Evolutionary conservation across 64 coral and sea anemone species (phyloP).

Genomic region (Anthopleura sola): DNA sequence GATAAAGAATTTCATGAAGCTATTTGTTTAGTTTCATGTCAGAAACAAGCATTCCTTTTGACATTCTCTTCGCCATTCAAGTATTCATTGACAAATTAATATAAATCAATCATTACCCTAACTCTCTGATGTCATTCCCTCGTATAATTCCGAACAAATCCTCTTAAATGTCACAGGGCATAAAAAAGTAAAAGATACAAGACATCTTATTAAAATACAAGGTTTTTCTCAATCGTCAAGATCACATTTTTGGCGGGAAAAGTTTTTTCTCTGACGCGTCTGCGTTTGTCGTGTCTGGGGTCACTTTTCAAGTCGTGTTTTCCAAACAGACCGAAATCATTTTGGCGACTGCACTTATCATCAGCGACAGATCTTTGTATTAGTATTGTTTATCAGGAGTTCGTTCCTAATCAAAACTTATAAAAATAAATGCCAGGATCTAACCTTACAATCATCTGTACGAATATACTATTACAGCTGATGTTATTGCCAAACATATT

Average conservation of each 20-base stretch:
- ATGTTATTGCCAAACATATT: conserved; percentile 16
- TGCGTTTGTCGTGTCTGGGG: background rate
- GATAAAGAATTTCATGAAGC: no score
- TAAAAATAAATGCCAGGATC: background rate
- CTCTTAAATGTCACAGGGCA: background rate
- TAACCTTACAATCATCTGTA: background rate
- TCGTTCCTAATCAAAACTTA: background rate
- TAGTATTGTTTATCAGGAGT: background rate
- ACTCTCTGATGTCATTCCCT: background rate
- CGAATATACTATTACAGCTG: background rate
- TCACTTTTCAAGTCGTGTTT: background rate
- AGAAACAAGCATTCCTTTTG: no score
- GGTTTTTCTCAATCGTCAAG: background rate
- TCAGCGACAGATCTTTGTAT: background rate
- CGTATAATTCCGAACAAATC: background rate
- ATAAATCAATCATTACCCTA: background rate
- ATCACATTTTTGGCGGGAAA: background rate
- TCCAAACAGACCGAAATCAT: background rate
- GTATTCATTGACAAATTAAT: background rate
- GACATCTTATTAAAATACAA: background rate
- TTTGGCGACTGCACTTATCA: background rate
- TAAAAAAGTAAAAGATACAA: background rate
- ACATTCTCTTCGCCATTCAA: background rate
- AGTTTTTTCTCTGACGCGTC: background rate
- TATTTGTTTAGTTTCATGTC: no score